Base-by-base conservation (phyloP, 2,797 vertebrate genomes). In the Coregonus sp. region DNA sequence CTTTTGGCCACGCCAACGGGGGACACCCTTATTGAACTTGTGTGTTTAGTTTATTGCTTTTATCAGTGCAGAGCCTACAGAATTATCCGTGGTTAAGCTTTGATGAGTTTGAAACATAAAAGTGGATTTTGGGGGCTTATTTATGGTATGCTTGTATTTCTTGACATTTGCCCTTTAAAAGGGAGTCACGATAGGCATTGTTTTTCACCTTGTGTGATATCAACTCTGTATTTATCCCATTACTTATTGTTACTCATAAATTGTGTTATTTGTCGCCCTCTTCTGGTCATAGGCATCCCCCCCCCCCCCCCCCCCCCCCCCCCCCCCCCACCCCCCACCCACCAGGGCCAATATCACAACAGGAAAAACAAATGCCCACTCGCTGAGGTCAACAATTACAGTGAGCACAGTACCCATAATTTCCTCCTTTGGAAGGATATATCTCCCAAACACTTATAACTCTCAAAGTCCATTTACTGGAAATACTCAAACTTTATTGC, bases 21-120 rank as follows among this genome's bases (percentile, higher is more conserved):
- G 87, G 82, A 87, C 88, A 90, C 87, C 90, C 33, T 25, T 78
- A 81, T 83, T 93, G 91, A 92, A 90, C 91, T 91, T 86, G 86
- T 88, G 86, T 83, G 87, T 87, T 40, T 20, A 7, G 35, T 7
- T 37, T 20, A 70, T 35, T 52, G 5, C 37, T 14, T 14, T 15
- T 20, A 20, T 29, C 69, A 70, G 47, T 50, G 16, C 14, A 66
- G 54, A 63, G 29, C 1, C 18, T 14, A 16, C 14, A 35, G 37
- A 69, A 7, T 7, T 69, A 18, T 40, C 7, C 6, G 3, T 35
- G 63, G 33, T 59, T 74, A 66, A 75, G 51, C 35, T 47, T 12
- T 14, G 15, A 25, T 69, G 52, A 56, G 35, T n/a, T 69, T 40
- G 40, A 18, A n/a, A 56, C 54, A 5, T 56, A 18, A 18, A 5